These are phyloP conservation scores for Cyclina sinensis DNA, from an alignment of 1,140 invertebrate genomes.

Conservation along the genomic window DNA sequence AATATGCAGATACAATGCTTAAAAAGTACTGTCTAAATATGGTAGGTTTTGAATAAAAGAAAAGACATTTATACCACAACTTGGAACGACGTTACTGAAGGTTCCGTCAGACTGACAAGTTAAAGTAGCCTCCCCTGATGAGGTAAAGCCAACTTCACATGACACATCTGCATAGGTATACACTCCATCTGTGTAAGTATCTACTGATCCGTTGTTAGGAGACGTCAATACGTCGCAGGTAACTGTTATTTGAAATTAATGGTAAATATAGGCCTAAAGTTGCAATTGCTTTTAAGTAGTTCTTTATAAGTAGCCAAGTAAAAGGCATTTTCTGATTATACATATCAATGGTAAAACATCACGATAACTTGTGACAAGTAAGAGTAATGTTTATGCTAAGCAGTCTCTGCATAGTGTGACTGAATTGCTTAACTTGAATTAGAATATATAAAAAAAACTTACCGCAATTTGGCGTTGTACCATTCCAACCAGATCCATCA, in stretches of 20 bases:
- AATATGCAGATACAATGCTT: too few species aligned
- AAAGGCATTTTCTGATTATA: too few species aligned
- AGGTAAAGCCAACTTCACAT: conserved; percentile 52
- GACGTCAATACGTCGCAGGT: not conserved
- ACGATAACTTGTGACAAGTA: too few species aligned
- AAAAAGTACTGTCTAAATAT: too few species aligned
- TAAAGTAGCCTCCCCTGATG: not conserved
- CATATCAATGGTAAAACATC: too few species aligned
- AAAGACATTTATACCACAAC: conserved; percentile 10
- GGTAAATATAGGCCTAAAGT: too few species aligned
- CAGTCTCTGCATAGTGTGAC: too few species aligned
- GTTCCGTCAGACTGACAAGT: conserved; percentile 35
- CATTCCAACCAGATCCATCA: conserved; percentile 55
- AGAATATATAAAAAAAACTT: not conserved
- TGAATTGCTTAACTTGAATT: not conserved
- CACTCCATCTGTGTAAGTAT: conserved; percentile 17
- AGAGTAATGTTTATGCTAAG: too few species aligned
- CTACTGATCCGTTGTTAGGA: conserved; percentile 7
- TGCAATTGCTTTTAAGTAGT: too few species aligned
- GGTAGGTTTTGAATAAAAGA: too few species aligned
- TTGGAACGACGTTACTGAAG: not conserved
- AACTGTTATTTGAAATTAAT: too few species aligned
- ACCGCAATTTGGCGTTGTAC: conserved; percentile 40
- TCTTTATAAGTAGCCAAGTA: too few species aligned
- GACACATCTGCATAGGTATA: not conserved